Percentiles rank a stretch among this genome's conserved stretches.
Evolutionary conservation across 1,140 invertebrate genomes (phyloP).

Genomic region (Coenobita brevimanus): DNA sequence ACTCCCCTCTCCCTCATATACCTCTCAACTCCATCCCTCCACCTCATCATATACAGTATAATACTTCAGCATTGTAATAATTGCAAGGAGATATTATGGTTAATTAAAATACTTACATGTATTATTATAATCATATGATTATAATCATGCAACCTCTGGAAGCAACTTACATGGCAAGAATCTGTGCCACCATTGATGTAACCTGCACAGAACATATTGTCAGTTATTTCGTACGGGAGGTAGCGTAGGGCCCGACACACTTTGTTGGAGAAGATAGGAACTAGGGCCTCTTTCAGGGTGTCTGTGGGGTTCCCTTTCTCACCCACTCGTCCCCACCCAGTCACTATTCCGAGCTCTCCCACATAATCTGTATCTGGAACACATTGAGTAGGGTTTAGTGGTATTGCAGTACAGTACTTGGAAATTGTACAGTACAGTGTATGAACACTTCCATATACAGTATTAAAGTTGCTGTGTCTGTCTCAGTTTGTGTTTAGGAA

Average conservation of each 20-base stretch:
- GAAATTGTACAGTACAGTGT: too few species aligned
- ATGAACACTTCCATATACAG: too few species aligned
- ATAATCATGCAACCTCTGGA: not conserved
- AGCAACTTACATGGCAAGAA: slow-evolving; percentile 84
- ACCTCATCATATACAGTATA: too few species aligned
- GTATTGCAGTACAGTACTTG: too few species aligned
- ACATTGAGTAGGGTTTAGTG: too few species aligned
- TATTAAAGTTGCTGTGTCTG: too few species aligned
- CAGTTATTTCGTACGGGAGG: slow-evolving; percentile 84
- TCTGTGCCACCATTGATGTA: slow-evolving; percentile 76
- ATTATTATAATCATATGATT: not conserved
- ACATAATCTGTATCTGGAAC: slow-evolving; percentile 81
- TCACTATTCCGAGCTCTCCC: slow-evolving; percentile 81
- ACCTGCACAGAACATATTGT: slow-evolving; percentile 77
- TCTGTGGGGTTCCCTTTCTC: slow-evolving; percentile 87
- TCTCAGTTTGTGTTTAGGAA: too few species aligned
- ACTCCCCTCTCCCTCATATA: too few species aligned
- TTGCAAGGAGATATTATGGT: too few species aligned
- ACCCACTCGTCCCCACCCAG: slow-evolving; percentile 89
- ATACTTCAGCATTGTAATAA: too few species aligned
- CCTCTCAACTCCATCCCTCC: too few species aligned
- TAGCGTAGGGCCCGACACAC: slow-evolving; percentile 85
- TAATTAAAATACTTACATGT: too few species aligned
- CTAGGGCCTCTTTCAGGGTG: slow-evolving; percentile 85
- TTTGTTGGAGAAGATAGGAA: slow-evolving; percentile 85